Evolutionary conservation across 2,797 vertebrate species (phyloP).

Genomic region (Carcharodon carcharias): DNA sequence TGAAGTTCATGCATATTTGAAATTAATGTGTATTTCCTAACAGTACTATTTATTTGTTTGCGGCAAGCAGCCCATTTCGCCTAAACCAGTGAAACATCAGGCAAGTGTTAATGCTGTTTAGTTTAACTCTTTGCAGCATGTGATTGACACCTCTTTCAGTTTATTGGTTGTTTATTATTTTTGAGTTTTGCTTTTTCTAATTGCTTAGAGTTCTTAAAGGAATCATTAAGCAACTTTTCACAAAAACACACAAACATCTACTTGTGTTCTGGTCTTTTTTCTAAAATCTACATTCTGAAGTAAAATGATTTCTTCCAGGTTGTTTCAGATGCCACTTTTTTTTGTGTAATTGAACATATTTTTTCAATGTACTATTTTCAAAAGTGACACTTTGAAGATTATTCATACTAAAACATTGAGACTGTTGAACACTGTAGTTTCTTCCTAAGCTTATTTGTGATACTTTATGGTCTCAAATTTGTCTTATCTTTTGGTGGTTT

Average conservation of each 20-base stretch:
- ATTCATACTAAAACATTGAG: background rate
- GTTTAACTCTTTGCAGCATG: slow-evolving; percentile 19
- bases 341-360: background rate
- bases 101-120: slow-evolving; percentile 68
- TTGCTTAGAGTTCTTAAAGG: background rate
- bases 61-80: slow-evolving; percentile 87
- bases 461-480: background rate
- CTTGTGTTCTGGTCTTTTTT: background rate
- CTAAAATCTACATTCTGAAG: background rate
- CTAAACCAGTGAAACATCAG: slow-evolving; percentile 90
- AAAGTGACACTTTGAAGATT: background rate
- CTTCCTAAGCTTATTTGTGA: background rate
- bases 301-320: background rate
- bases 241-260: background rate
- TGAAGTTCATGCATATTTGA: slow-evolving; percentile 41
- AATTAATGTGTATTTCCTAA: slow-evolving; percentile 59
- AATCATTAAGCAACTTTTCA: background rate
- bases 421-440: background rate
- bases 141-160: background rate
- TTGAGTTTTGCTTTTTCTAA: background rate
- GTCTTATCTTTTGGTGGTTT: background rate
- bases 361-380: background rate
- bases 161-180: background rate
- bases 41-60: slow-evolving; percentile 76
- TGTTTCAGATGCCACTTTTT: background rate